A percentile compares a stretch with the other conserved stretches of the same genome.
Conservation (phyloP, 2,888 invertebrate genomes). For the Acrobasis repandana region DNA sequence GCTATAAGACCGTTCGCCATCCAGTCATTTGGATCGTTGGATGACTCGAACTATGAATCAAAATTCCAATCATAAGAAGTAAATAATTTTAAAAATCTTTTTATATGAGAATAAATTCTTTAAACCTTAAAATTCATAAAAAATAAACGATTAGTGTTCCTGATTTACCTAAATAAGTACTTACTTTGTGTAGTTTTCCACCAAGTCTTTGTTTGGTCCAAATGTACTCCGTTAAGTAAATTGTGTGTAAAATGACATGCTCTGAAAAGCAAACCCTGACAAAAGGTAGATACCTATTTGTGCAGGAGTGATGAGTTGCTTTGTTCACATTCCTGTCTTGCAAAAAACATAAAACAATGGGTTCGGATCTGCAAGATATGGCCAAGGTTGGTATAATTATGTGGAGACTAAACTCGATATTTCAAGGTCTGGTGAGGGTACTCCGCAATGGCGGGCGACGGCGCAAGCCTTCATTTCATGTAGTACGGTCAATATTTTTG, state of each 20-base stretch:
- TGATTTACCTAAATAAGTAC: no score
- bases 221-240: not conserved
- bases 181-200: no score
- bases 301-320: not conserved
- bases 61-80: no score
- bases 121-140: no score
- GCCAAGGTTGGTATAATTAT: conserved; percentile 17
- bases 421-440: conserved; percentile 15
- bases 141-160: no score
- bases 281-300: not conserved
- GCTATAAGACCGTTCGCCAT: no score
- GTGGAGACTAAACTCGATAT: conserved; percentile 17
- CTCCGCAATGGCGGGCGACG: not conserved
- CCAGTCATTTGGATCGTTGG: no score
- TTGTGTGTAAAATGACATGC: not conserved
- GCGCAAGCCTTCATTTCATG: conserved; percentile 9
- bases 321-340: conserved; percentile 13
- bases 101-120: no score
- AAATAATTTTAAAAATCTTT: no score
- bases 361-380: conserved; percentile 15
- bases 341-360: conserved; percentile 23
- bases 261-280: not conserved
- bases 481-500: not conserved
- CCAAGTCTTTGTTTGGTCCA: not conserved
- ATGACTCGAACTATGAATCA: no score